phyloP scores from a whole-genome alignment of 2,797 vertebrate genomes.

The Etheostoma perlongum region DNA sequence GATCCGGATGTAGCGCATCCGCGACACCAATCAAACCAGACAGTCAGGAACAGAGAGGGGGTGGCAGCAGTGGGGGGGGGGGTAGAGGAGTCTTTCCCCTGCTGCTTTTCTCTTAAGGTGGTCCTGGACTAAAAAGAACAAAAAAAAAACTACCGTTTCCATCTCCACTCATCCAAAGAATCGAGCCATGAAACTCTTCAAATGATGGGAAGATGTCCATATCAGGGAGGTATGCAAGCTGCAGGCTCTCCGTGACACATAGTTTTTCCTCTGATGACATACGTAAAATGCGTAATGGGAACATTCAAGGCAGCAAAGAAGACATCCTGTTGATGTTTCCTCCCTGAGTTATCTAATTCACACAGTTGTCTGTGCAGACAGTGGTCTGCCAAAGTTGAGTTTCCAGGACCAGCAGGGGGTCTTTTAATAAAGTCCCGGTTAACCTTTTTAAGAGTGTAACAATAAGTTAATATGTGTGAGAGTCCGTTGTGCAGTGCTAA shows the following conservation, averaged over 20 bases:
- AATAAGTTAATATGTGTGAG: not conserved
- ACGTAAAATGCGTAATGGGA: conserved; percentile 60
- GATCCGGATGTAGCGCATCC: conserved; percentile 85
- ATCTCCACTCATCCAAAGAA: not conserved
- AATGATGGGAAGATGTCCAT: conserved; percentile 17
- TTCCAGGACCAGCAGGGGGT: not conserved
- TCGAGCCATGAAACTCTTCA: not conserved
- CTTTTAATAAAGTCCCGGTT: not conserved
- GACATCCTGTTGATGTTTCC: conserved; percentile 70
- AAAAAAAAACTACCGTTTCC: not conserved
- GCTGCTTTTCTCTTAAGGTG: conserved; percentile 81
- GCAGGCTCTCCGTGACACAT: conserved; percentile 32
- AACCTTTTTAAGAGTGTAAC: not conserved
- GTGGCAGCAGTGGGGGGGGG: conserved; percentile 34
- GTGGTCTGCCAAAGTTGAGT: not conserved
- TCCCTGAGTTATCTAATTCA: conserved; percentile 16
- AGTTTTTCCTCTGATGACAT: conserved; percentile 42
- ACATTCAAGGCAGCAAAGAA: conserved; percentile 59
- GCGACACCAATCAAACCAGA: conserved; percentile 86
- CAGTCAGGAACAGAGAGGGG: conserved; percentile 73
- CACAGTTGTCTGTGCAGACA: conserved; percentile 11
- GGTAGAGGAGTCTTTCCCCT: conserved; percentile 59
- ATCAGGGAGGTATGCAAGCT: conserved; percentile 9
- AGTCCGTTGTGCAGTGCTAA: not conserved
- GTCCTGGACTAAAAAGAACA: conserved; percentile 27